phyloP scores from a whole-genome alignment of 1,140 invertebrate genomes.

The Ceratosolen solmsi region DNA sequence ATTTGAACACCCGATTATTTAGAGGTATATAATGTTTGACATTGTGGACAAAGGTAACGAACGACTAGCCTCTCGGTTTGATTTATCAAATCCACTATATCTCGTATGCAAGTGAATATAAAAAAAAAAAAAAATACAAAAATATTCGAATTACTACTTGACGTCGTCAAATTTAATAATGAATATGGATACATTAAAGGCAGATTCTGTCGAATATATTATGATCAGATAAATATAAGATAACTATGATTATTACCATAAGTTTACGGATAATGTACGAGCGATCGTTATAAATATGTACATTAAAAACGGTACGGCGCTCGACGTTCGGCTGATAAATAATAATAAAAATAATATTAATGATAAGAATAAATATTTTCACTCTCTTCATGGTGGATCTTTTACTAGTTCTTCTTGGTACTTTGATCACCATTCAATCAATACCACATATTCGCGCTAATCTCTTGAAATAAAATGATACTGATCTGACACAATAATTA shows the following conservation, averaged over 20 bases:
- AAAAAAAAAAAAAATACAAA: constrained; percentile 1
- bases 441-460: neutral
- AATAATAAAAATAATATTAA: constrained; percentile 47
- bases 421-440: neutral
- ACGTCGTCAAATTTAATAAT: constrained; percentile 6
- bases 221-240: constrained; percentile 19
- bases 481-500: neutral
- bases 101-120: constrained; percentile 37
- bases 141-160: constrained; percentile 5
- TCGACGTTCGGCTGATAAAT: constrained; percentile 35
- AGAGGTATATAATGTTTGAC: constrained; percentile 44
- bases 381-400: constrained; percentile 47
- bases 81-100: constrained; percentile 57
- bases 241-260: constrained; percentile 42
- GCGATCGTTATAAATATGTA: constrained; percentile 55
- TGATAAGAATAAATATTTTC: constrained; percentile 65
- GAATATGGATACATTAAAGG: neutral
- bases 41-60: constrained; percentile 38
- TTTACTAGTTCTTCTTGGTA: neutral
- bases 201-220: neutral
- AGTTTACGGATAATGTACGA: constrained; percentile 11
- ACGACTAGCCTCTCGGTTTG: constrained; percentile 68
- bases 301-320: constrained; percentile 37
- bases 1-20: constrained; percentile 40
- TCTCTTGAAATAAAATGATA: neutral